phyloP scores from a whole-genome alignment of 1,140 invertebrate genomes.

The Maconellicoccus hirsutus region DNA sequence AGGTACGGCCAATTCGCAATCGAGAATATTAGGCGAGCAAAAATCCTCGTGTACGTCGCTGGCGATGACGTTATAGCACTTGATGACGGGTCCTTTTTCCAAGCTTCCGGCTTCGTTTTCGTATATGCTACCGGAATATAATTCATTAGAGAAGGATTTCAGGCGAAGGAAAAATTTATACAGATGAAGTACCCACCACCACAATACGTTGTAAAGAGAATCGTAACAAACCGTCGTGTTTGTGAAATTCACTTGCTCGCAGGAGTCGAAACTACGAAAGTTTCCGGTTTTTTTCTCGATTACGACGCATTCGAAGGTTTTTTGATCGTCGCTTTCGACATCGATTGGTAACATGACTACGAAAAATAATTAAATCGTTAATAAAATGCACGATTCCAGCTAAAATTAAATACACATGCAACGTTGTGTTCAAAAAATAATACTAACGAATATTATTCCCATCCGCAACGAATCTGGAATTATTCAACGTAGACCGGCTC shows the following conservation, averaged over 20 bases:
- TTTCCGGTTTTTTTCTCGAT: conserved; percentile 73
- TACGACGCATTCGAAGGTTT: conserved; percentile 64
- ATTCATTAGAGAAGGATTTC: background rate
- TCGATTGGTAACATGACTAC: conserved; percentile 57
- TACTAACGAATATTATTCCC: conserved; percentile 66
- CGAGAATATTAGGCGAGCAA: conserved; percentile 19
- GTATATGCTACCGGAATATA: conserved; percentile 3
- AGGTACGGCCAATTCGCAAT: conserved; percentile 67
- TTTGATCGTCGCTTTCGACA: conserved; percentile 40
- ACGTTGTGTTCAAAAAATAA: conserved; percentile 24
- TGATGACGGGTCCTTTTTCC: conserved; percentile 11
- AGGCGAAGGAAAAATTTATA: background rate
- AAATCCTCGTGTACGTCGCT: conserved; percentile 23
- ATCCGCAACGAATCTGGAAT: conserved; percentile 79
- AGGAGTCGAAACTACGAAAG: conserved; percentile 63
- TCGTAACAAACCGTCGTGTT: conserved; percentile 63
- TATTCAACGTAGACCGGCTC: conserved; percentile 71
- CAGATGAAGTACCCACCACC: conserved; percentile 46
- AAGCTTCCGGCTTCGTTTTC: background rate
- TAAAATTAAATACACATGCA: background rate
- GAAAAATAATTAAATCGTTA: conserved; percentile 33
- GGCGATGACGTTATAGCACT: conserved; percentile 30
- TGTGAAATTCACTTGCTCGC: conserved; percentile 65
- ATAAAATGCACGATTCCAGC: background rate
- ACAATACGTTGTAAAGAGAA: conserved; percentile 72